Conservation (phyloP, 2,113 vertebrate species). For the Ceuthmochares aereus region DNA sequence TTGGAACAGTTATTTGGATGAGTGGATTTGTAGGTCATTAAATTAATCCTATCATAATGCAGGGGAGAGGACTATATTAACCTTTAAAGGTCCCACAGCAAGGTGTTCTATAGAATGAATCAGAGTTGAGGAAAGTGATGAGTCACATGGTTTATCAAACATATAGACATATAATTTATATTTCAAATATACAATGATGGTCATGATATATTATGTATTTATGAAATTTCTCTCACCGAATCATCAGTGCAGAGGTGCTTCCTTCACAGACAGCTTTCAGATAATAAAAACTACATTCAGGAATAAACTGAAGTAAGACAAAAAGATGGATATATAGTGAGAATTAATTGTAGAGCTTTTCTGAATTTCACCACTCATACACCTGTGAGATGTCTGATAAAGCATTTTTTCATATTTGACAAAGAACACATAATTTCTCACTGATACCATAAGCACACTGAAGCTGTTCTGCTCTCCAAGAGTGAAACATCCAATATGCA, state of each 20-base stretch:
- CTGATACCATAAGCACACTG: neutral
- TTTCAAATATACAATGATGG: neutral
- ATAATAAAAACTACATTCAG: neutral
- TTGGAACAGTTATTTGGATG: neutral
- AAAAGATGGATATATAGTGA: neutral
- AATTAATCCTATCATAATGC: neutral
- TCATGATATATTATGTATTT: neutral
- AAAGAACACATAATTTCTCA: neutral
- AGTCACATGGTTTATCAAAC: neutral
- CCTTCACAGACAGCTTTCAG: neutral
- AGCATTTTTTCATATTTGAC: slow-evolving; percentile 1
- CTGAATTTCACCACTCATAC: neutral
- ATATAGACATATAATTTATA: neutral
- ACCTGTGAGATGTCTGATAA: neutral
- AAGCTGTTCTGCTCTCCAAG: neutral
- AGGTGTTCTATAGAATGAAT: neutral
- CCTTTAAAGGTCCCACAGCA: neutral
- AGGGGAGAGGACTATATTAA: neutral
- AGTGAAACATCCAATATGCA: neutral
- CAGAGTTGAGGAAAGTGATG: neutral
- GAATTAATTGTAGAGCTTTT: neutral
- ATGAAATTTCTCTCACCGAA: neutral
- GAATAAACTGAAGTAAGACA: neutral
- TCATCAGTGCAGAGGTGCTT: neutral
- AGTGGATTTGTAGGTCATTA: neutral